These are phyloP conservation scores for Crypturellus undulatus DNA, from an alignment of 2,113 vertebrate species.

Conservation along the genomic window DNA sequence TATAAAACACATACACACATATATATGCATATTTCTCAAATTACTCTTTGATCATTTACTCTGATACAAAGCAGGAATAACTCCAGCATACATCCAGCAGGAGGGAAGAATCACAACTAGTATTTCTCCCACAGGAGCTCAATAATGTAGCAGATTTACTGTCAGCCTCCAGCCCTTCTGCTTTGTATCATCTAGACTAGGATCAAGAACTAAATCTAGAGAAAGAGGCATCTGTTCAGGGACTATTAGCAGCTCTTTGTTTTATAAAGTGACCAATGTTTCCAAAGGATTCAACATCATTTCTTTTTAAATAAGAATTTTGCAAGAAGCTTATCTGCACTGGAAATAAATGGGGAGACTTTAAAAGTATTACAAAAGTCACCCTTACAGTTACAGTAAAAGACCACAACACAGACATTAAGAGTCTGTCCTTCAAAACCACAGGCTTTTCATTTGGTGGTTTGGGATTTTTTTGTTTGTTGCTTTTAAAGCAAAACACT, in stretches of 20 bases:
- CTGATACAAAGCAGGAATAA: background rate
- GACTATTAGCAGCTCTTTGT: conserved; percentile 24
- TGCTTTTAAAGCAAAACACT: conserved; percentile 61
- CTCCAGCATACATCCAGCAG: background rate
- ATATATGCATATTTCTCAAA: background rate
- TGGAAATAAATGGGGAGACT: background rate
- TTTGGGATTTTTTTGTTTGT: conserved; percentile 59
- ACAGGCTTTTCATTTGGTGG: conserved; percentile 56
- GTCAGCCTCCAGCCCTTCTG: conserved; percentile 26
- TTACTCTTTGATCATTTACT: background rate
- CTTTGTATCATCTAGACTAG: conserved; percentile 5
- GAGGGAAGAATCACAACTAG: background rate
- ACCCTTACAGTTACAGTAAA: conserved; percentile 68
- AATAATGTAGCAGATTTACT: background rate
- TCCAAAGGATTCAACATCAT: conserved; percentile 33
- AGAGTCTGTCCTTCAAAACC: conserved; percentile 59
- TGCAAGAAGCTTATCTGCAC: conserved; percentile 60
- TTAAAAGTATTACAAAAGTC: conserved; percentile 61
- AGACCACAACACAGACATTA: conserved; percentile 61
- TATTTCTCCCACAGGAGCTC: background rate
- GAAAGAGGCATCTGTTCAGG: conserved; percentile 34
- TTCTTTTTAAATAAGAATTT: conserved; percentile 44
- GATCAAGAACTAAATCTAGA: conserved; percentile 13
- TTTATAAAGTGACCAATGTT: conserved; percentile 36
- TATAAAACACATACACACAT: no score